These are phyloP conservation scores for Lacerta bilineata DNA, from an alignment of 2,797 vertebrate genomes.

Conservation along the genomic window DNA sequence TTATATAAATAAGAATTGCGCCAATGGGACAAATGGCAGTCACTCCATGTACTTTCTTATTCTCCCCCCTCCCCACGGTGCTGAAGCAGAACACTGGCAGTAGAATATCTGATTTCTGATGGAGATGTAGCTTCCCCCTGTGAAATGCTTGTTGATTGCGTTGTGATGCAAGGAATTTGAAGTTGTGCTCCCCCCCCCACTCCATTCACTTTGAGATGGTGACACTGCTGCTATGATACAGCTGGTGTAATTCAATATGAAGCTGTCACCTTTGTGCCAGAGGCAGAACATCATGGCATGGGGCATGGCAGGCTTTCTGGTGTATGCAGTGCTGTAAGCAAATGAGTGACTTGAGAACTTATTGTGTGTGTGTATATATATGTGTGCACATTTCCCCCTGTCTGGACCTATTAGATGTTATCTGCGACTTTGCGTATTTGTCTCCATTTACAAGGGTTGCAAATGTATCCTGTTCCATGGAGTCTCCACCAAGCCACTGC, in stretches of 20 bases:
- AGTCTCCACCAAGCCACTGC: slow-evolving; percentile 31
- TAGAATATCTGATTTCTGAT: background rate
- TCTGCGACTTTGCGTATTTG: slow-evolving; percentile 21
- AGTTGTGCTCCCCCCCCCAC: background rate
- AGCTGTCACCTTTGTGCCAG: slow-evolving; percentile 34
- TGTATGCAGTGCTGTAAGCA: slow-evolving; percentile 49
- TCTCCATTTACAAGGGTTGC: slow-evolving; percentile 31
- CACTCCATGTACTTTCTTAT: background rate
- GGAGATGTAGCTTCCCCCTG: background rate
- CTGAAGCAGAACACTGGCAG: background rate
- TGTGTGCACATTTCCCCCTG: slow-evolving; percentile 31
- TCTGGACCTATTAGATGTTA: slow-evolving; percentile 31
- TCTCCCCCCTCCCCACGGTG: too few relatives aligned
- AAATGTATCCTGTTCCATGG: slow-evolving; percentile 17
- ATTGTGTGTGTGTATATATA: background rate
- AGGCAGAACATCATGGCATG: slow-evolving; percentile 1
- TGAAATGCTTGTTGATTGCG: background rate
- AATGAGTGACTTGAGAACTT: slow-evolving; percentile 46
- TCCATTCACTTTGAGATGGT: background rate
- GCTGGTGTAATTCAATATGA: background rate
- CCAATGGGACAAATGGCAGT: background rate
- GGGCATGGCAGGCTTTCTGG: slow-evolving; percentile 44
- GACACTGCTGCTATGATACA: background rate
- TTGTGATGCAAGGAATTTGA: background rate
- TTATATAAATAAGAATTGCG: background rate